Base-by-base conservation (phyloP, 2,797 vertebrate genomes). In the Rallus crepitans region DNA sequence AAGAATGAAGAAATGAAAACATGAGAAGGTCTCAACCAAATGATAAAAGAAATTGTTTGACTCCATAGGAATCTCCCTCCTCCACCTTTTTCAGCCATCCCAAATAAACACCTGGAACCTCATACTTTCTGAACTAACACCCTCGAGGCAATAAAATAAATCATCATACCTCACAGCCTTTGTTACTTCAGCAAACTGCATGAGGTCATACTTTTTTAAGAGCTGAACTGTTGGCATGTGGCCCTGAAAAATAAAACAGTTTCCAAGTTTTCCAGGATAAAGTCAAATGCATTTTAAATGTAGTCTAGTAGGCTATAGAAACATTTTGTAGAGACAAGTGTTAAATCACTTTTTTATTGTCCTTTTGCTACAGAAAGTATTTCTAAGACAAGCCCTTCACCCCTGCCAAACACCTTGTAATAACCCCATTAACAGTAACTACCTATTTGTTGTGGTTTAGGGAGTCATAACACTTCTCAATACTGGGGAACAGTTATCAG, bases 211-310 rank as follows among this genome's bases (percentile, higher is more conserved):
- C 63, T 99, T 99, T 96, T 98, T 98, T 85, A 99, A 97, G 31
- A 99, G 98, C 94, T 99, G 99, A 42, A 98, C 94, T 31, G 98
- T 99, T n/a, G 99, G 99, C 99, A 99, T 99, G 92, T 99, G 99
- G 69, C 99, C 99, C 99, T 99, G 97, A 90, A 97, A 95, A 98
- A 80, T 42, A 96, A 96, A 97, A 82, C 1, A 35, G 55, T 82
- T 47, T 86, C 63, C 35, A 75, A 63, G 53, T 85, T 90, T 88
- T 77, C 24, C 63, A 81, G 30, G 59, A 45, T 82, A 75, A 90
- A 85, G 56, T 65, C 18, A 77, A 77, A 92, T 35, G 37, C 27
- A 13, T 82, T 89, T 90, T 65, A 52, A 87, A 66, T 5, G n/a
- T 27, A 42, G 81, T 50, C 39, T 39, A 84, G 33, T 47, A 50